Evolutionary conservation across 2,113 vertebrate genomes (phyloP).

Genomic region (Brevimyrus niger): DNA sequence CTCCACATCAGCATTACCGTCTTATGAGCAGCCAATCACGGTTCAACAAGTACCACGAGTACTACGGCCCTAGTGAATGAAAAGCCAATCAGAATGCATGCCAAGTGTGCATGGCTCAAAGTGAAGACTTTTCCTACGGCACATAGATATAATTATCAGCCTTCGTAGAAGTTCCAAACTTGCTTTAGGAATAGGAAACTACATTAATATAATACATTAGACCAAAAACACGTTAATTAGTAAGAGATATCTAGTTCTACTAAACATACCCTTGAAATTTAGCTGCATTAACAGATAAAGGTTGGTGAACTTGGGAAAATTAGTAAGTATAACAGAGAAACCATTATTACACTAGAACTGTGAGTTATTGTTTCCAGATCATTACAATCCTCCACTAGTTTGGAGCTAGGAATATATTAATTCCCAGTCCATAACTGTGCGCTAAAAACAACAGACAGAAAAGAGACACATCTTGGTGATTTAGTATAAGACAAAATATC

Average conservation of each 20-base stretch:
- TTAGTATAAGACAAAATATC: background rate
- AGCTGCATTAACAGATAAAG: background rate
- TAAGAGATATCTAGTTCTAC: background rate
- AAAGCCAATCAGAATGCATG: constrained; percentile 43
- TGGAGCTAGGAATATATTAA: background rate
- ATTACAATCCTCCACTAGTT: background rate
- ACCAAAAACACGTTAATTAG: background rate
- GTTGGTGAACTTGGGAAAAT: background rate
- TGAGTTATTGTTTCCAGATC: background rate
- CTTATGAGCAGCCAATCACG: constrained; percentile 45
- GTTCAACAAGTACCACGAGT: constrained; percentile 47
- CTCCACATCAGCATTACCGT: constrained; percentile 59
- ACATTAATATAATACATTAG: background rate
- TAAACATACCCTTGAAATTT: background rate
- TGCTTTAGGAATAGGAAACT: background rate
- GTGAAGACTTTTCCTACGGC: background rate
- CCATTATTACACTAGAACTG: background rate
- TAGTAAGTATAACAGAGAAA: background rate
- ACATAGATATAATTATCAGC: background rate
- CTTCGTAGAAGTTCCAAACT: background rate
- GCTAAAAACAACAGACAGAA: background rate
- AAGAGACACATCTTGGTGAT: background rate
- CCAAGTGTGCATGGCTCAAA: background rate
- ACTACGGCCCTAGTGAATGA: constrained; percentile 44
- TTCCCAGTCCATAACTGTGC: background rate